Base-by-base conservation (phyloP, 2,888 invertebrate species). In the Baccha elongata region DNA sequence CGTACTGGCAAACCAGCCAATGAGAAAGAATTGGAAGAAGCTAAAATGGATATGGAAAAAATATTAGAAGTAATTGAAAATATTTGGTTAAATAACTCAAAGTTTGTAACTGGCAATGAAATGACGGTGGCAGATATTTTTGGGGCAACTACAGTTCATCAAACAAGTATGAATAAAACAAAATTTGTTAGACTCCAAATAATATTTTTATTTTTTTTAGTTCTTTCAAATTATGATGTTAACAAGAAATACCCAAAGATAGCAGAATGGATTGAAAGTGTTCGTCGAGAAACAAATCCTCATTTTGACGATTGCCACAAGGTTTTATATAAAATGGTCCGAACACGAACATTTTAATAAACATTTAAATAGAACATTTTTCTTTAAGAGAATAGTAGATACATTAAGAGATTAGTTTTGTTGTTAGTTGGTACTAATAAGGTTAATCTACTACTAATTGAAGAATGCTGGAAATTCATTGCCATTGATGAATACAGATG, bases 61-160 rank as follows among this genome's bases (percentile, higher is more conserved):
- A 8, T 32, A 32, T 32, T 32, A 1, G 1, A 32, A 32, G 8
- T 8, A 32, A 8, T 32, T 1, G 29, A 32, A 32, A 8, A 32
- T 8, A 32, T 8, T 32, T 32, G 29, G 29, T 32, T 32, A 8
- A 32, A 32, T 8, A 8, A 5, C 4, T 32, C 29, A 5, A 32
- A 32, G 29, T 32, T 32, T 21, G 91, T 95, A 10, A 91, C 91
- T 1, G 94, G 95, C 0, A 88, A 94, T 86, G 88, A 91, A n/a
- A 90, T 95, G 6, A 93, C 94, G 0, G 93, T 94, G 1, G 96
- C 96, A 0, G 96, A 96, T 89, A 89, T 96, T 67, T 91, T 95
- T 85, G 95, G 94, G 0, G 94, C 94, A 1, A 94, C 94, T 86
- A 96, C 96, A 91, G 89, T 96, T 64, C 95, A 96, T 89, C 96